phyloP scores from a whole-genome alignment of 1,140 invertebrate species.

The Drosophila lacertosa region DNA sequence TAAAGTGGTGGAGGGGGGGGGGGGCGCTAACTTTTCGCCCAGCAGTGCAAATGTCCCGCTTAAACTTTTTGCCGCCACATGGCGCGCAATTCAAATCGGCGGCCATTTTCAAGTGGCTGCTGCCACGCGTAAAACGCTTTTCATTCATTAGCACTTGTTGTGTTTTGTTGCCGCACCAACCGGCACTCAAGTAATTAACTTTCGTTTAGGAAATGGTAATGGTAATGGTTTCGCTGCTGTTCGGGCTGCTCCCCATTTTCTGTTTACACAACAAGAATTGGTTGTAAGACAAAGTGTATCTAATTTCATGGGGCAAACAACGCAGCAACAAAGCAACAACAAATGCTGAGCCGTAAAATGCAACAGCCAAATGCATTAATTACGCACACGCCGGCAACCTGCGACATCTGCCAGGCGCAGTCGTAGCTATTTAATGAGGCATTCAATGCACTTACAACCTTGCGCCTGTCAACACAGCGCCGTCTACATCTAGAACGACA shows the following conservation, averaged over 20 bases:
- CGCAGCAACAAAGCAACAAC: slow-evolving; percentile 45
- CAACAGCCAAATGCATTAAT: slow-evolving; percentile 81
- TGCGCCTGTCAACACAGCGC: slow-evolving; percentile 69
- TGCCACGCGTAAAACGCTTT: slow-evolving; percentile 61
- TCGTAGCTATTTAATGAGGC: slow-evolving; percentile 71
- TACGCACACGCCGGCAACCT: slow-evolving; percentile 63
- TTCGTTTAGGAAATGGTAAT: slow-evolving; percentile 70
- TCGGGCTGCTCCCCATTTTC: slow-evolving; percentile 32
- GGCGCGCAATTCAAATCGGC: slow-evolving; percentile 29
- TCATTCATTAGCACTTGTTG: slow-evolving; percentile 66
- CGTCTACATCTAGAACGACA: slow-evolving; percentile 55
- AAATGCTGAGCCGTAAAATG: slow-evolving; percentile 74
- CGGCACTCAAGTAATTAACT: slow-evolving; percentile 65
- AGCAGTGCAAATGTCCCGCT: slow-evolving; percentile 19
- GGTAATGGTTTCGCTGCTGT: slow-evolving; percentile 41
- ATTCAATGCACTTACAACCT: slow-evolving; percentile 80
- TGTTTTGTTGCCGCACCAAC: slow-evolving; percentile 1
- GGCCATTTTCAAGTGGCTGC: slow-evolving; percentile 35
- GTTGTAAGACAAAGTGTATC: slow-evolving; percentile 74
- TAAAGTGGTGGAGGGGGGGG: not conserved
- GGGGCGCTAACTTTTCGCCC: slow-evolving; percentile 4
- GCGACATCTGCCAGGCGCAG: slow-evolving; percentile 64
- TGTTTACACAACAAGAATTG: slow-evolving; percentile 74
- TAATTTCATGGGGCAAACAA: slow-evolving; percentile 69
- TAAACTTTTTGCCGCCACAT: slow-evolving; percentile 12